Percentiles rank a stretch among this genome's conserved stretches.
phyloP scores from a whole-genome alignment of 2,113 vertebrate genomes.

The Anoplopoma fimbria region DNA sequence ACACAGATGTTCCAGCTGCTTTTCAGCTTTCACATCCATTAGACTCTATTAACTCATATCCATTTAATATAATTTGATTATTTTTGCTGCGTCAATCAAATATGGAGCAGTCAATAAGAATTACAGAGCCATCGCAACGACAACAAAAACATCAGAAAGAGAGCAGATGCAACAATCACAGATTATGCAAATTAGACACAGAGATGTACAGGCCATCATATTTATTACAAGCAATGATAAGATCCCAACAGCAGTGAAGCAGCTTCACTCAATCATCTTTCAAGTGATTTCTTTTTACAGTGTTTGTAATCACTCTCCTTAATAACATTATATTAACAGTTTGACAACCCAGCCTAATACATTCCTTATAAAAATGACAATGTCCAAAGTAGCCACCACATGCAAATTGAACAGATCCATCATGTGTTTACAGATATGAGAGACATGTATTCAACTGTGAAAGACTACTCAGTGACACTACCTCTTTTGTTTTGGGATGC shows the following conservation, averaged over 20 bases:
- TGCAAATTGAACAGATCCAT: conserved; percentile 26
- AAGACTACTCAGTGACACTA: neutral
- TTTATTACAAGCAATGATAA: conserved; percentile 17
- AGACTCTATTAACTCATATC: neutral
- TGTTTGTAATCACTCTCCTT: conserved; percentile 22
- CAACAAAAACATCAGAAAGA: conserved; percentile 18
- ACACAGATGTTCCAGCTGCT: conserved; percentile 27
- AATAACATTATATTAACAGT: conserved; percentile 31
- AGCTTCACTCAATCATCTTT: conserved; percentile 26
- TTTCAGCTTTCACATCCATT: neutral
- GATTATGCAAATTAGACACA: conserved; percentile 18
- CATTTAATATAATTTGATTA: neutral
- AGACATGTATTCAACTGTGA: neutral
- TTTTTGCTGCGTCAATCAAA: conserved; percentile 2
- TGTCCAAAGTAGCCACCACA: neutral
- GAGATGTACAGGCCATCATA: conserved; percentile 8
- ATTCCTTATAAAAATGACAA: conserved; percentile 6
- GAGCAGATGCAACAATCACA: conserved; percentile 6
- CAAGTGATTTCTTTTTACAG: neutral
- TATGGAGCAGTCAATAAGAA: conserved; percentile 7
- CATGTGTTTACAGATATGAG: conserved; percentile 5
- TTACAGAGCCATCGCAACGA: neutral
- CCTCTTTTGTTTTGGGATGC: neutral
- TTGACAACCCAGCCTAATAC: conserved; percentile 8
- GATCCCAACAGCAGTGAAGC: neutral